Percentiles rank a stretch among this genome's conserved stretches.
These are phyloP conservation scores for Paracyprichromis sp. DNA, from an alignment of 2,113 vertebrate species.

Conservation along the genomic window DNA sequence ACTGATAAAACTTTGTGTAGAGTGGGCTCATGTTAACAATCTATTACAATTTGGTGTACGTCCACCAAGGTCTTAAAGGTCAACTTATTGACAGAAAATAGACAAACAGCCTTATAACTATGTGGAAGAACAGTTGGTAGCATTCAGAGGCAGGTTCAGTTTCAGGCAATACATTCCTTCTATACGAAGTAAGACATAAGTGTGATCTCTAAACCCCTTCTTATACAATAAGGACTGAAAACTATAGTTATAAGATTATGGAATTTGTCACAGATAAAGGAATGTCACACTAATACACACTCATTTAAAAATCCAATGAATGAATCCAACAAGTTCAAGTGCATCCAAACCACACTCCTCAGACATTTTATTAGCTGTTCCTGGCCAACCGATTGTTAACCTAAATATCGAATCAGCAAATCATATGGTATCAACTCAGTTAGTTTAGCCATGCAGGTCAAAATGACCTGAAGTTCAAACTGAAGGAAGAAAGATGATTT, in stretches of 20 bases:
- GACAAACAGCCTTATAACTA: background rate
- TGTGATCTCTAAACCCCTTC: background rate
- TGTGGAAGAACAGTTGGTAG: background rate
- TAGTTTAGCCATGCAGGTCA: background rate
- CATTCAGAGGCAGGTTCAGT: background rate
- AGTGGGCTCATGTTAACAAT: background rate
- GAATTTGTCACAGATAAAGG: background rate
- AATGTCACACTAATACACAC: background rate
- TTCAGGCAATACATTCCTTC: background rate
- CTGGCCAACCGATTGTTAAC: background rate
- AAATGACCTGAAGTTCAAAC: background rate
- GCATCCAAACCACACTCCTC: background rate
- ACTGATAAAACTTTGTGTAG: background rate
- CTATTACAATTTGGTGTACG: background rate
- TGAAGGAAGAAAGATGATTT: background rate
- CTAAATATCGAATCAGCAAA: background rate
- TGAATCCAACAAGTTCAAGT: background rate
- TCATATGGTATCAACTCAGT: background rate
- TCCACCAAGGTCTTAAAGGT: background rate
- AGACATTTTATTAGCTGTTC: background rate
- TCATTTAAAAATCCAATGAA: background rate
- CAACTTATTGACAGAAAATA: background rate
- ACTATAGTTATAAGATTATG: background rate
- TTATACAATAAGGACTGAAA: background rate
- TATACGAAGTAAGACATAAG: background rate